Base-by-base conservation (phyloP, 2,113 vertebrate species). In the Embiotoca jacksoni region DNA sequence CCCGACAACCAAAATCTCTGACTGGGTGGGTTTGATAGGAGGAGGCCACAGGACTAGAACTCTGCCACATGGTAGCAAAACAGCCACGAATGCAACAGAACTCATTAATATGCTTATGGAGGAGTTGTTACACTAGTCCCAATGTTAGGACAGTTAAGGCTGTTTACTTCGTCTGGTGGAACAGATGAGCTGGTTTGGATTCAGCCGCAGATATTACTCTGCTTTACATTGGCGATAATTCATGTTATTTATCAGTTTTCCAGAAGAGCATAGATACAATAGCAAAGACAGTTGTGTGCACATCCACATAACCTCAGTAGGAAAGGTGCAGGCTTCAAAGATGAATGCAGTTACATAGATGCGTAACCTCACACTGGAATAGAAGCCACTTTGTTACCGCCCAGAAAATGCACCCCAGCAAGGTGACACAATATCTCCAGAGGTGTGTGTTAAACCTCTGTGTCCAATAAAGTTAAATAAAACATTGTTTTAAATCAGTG, bases 1-100 rank as follows among this genome's bases (percentile, higher is more conserved):
- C 79, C 80, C 57, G 44, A 75, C 80, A 85, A 85, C 87, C 78
- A 61, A 50, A 37, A 59, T 79, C 61, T 50, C 76, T 77, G 80
- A 71, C 60, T 9, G 31, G 52, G 54, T 68, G 37, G 62, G 55
- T 59, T 79, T 37, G 70, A 75, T 41, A 54, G 64, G 23, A 82
- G 59, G 6, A n/a, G 41, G 30, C 66, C 57, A 68, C 53, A 44
- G 57, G 65, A 68, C 55, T 16, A 55, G 30, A 58, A 62, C 36
- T 58, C 35, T 44, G 35, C 54, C 35, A 67, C 65, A 53, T 2
- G 2, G n/a, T 46, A 63, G 23, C 41, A 76, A 77, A 72, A 14
- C 54, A 71, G 15, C 56, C 16, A 35, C 65, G 15, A 37, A 72
- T 30, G 31, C 63, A 55, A 53, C 61, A 70, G 49, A 71, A 69